Conservation (phyloP, 2,113 vertebrate genomes). For the Picathartes gymnocephalus region DNA sequence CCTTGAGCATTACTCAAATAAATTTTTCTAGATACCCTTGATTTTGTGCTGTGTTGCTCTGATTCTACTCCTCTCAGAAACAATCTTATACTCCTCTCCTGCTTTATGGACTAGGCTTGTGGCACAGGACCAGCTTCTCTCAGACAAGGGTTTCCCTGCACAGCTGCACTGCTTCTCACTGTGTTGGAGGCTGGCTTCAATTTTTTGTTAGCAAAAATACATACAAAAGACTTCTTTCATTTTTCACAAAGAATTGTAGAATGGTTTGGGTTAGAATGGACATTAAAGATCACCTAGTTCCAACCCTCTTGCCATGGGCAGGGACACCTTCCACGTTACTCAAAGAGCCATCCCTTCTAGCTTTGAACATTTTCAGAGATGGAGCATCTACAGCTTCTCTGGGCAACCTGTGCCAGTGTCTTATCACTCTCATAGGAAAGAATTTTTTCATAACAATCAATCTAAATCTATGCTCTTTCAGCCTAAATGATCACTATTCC, state of each 20-base stretch:
- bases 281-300: neutral
- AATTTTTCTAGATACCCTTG: neutral
- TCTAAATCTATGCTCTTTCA: neutral
- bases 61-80: neutral
- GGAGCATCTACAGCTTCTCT: neutral
- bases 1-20: neutral
- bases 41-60: neutral
- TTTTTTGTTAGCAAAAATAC: neutral
- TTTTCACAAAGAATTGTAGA: neutral
- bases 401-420: neutral
- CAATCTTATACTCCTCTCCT: neutral
- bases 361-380: neutral
- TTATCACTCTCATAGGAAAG: neutral
- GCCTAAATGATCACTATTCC: neutral
- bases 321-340: fast-evolving
- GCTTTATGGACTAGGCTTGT: neutral
- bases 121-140: neutral
- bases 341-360: neutral
- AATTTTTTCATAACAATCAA: neutral
- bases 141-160: neutral
- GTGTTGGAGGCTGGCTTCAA: neutral
- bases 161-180: neutral
- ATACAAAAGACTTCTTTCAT: neutral
- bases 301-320: neutral
- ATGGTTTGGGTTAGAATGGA: neutral